Evolutionary conservation across 1,140 invertebrate genomes (phyloP), one percentile per base, ranked within the genome.

Genomic region (Heterodera carotae): DNA sequence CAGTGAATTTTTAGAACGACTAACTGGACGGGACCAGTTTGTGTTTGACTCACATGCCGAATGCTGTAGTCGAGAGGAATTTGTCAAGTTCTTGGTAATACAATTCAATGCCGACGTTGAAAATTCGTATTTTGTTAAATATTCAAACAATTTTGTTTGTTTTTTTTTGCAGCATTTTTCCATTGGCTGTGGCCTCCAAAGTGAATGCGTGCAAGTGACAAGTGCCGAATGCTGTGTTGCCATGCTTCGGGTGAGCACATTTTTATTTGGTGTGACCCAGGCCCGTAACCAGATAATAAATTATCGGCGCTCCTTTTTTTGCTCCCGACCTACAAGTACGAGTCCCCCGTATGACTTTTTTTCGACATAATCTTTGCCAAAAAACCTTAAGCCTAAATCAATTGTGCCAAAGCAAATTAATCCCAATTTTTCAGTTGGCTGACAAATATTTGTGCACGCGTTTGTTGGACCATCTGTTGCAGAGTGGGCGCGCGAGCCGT

Each of bases 381-480:
- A n/a, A n/a, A n/a, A n/a, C n/a, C n/a, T n/a, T n/a, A n/a, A n/a
- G n/a, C n/a, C n/a, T n/a, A n/a, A n/a, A n/a, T n/a, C n/a, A n/a
- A n/a, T n/a, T n/a, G n/a, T n/a, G n/a, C n/a, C n/a, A n/a, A n/a
- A n/a, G n/a, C n/a, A n/a, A n/a, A n/a, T n/a, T n/a, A n/a, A n/a
- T n/a, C n/a, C n/a, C n/a, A n/a, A n/a, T n/a, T n/a, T n/a, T 77
- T 76, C 48, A 78, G 76, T 56, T 78, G 12, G 76, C 76, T 6
- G 76, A 78, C 33, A 77, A 77, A 33, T 78, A 78, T 36, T 39
- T 78, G 15, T 78, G 76, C 76, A 43, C 31, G 10, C 22, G 59
- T 6, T 34, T 78, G 27, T 66, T 68, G 27, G 76, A 78, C 22
- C 48, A 78, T 39, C 76, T 78, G 15, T 18, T 78, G 8, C 18